phyloP scores from a whole-genome alignment of 2,888 invertebrate genomes.

The Sarcophaga carnaria region DNA sequence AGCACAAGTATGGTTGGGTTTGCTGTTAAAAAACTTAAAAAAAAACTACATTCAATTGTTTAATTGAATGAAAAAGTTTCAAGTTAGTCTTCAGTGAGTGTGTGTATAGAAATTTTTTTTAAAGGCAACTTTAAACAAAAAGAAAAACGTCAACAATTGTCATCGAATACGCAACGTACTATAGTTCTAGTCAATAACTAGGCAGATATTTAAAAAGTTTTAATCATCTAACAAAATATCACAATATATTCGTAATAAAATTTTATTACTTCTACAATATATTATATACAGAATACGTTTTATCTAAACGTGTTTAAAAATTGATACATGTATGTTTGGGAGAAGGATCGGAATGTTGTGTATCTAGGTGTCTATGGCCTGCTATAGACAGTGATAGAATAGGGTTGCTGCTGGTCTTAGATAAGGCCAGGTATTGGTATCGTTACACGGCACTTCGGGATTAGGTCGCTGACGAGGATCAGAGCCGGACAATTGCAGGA shows the following conservation, averaged over 20 bases:
- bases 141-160: slow-evolving; percentile 38
- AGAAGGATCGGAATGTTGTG: too few relatives aligned
- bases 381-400: too few relatives aligned
- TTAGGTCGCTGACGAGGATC: too few relatives aligned
- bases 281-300: too few relatives aligned
- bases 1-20: slow-evolving; percentile 46
- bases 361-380: too few relatives aligned
- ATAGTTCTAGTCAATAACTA: slow-evolving; percentile 8
- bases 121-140: slow-evolving; percentile 2
- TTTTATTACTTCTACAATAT: too few relatives aligned
- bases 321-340: too few relatives aligned
- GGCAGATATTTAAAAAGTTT: slow-evolving; percentile 31
- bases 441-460: too few relatives aligned
- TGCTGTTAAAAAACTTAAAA: slow-evolving; percentile 44
- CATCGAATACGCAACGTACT: slow-evolving; percentile 55
- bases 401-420: too few relatives aligned
- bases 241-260: not conserved
- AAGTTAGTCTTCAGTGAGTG: slow-evolving; percentile 5
- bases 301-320: too few relatives aligned
- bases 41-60: slow-evolving; percentile 56
- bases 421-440: too few relatives aligned
- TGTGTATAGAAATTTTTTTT: slow-evolving; percentile 2
- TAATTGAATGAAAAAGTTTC: slow-evolving; percentile 49
- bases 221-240: slow-evolving; percentile 2
- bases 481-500: too few relatives aligned